Conservation (phyloP, 2,797 vertebrate genomes). For the Masticophis lateralis region DNA sequence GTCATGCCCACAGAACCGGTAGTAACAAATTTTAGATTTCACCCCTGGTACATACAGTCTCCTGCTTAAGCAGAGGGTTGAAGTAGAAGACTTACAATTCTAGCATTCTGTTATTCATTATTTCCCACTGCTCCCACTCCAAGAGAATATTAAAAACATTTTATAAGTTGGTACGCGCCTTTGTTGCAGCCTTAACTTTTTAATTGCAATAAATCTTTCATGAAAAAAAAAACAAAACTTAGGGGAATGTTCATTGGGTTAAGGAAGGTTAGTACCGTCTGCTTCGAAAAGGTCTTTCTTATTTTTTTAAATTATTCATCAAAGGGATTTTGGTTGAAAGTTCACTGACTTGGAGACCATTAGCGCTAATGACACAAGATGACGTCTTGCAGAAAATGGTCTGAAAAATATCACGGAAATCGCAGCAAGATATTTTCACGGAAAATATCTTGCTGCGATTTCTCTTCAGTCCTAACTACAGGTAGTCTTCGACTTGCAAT, state of each 20-base stretch:
- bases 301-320: constrained; percentile 3
- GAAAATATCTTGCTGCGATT: background rate
- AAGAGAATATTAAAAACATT: background rate
- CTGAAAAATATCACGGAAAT: too few species aligned
- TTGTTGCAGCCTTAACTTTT: background rate
- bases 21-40: too few species aligned
- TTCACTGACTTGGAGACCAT: background rate
- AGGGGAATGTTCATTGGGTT: background rate
- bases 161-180: background rate
- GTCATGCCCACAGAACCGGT: too few species aligned
- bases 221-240: background rate
- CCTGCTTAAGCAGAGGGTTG: background rate
- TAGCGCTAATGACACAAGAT: background rate
- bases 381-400: background rate
- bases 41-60: background rate
- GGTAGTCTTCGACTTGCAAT: too few species aligned
- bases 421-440: too few species aligned
- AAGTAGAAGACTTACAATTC: background rate
- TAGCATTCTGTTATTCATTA: background rate
- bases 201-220: background rate
- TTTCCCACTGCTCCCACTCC: background rate
- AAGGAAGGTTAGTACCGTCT: background rate
- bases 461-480: background rate
- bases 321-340: background rate
- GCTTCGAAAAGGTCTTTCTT: background rate